Conservation (phyloP, 2,797 vertebrate species). For the Platalea minor region DNA sequence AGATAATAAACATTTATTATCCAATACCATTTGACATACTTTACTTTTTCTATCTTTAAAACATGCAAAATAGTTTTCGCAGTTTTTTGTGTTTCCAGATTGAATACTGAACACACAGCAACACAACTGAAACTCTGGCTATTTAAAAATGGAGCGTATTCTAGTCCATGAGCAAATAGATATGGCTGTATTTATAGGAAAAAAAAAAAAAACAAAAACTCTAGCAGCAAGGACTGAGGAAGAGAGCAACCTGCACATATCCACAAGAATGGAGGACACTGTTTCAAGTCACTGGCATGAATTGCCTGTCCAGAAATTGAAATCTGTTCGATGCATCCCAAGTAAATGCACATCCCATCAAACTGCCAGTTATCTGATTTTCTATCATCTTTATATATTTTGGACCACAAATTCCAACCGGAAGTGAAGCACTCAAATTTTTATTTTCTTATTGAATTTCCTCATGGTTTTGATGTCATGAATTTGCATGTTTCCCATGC, state of each 20-base stretch:
- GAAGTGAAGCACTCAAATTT: not conserved
- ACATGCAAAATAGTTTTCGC: fast-evolving
- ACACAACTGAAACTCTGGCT: not conserved
- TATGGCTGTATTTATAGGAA: not conserved
- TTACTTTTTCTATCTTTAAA: not conserved
- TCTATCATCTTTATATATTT: not conserved
- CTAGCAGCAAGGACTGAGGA: not conserved
- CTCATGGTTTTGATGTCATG: not conserved
- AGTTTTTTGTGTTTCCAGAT: not conserved
- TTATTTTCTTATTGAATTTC: not conserved
- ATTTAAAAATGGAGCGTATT: not conserved
- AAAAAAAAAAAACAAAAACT: not conserved
- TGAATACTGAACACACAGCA: not conserved
- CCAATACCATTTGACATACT: not conserved
- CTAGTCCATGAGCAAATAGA: not conserved
- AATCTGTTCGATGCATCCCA: not conserved
- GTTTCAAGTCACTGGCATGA: not conserved
- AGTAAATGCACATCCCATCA: not conserved
- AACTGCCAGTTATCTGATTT: not conserved
- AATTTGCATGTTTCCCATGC: not conserved
- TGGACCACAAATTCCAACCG: not conserved
- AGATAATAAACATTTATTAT: not conserved
- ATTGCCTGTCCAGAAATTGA: not conserved
- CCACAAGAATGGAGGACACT: fast-evolving
- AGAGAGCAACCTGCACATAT: not conserved